Conservation (phyloP, 1,140 invertebrate genomes). For the Antheraea mylitta region DNA sequence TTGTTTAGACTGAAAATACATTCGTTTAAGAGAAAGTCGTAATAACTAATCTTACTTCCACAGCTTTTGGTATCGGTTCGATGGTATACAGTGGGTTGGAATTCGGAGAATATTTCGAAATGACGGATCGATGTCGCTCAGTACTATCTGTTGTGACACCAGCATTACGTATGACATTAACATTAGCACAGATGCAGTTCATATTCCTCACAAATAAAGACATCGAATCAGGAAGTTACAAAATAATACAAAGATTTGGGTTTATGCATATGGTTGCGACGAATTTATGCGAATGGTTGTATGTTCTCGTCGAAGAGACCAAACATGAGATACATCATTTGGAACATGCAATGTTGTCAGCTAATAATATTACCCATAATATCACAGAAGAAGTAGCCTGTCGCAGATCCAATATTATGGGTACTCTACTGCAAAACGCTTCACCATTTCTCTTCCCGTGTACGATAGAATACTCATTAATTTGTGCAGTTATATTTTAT, state of each 20-base stretch:
- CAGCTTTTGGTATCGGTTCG: slow-evolving; percentile 85
- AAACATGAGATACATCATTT: slow-evolving; percentile 87
- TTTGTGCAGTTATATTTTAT: slow-evolving; percentile 91
- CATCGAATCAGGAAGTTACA: slow-evolving; percentile 81
- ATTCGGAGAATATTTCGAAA: slow-evolving; percentile 84
- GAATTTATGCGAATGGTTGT: slow-evolving; percentile 90
- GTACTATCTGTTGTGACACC: slow-evolving; percentile 81
- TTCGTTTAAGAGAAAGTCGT: neutral
- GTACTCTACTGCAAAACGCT: slow-evolving; percentile 87
- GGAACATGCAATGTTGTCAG: slow-evolving; percentile 60
- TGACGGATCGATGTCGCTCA: slow-evolving; percentile 79
- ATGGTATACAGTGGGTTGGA: slow-evolving; percentile 87
- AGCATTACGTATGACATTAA: slow-evolving; percentile 81
- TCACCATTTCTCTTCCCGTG: slow-evolving; percentile 94
- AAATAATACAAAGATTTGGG: slow-evolving; percentile 86
- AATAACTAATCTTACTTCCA: slow-evolving; percentile 25
- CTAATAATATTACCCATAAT: slow-evolving; percentile 33
- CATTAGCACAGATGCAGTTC: slow-evolving; percentile 85
- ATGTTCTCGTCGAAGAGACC: slow-evolving; percentile 90
- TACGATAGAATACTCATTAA: slow-evolving; percentile 91
- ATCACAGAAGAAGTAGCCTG: slow-evolving; percentile 47
- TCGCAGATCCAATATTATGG: slow-evolving; percentile 80
- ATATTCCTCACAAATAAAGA: slow-evolving; percentile 86
- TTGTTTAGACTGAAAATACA: slow-evolving; percentile 1
- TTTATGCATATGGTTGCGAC: slow-evolving; percentile 92